Conservation (phyloP, 2,113 vertebrate species). For the Erythrolamprus reginae region DNA sequence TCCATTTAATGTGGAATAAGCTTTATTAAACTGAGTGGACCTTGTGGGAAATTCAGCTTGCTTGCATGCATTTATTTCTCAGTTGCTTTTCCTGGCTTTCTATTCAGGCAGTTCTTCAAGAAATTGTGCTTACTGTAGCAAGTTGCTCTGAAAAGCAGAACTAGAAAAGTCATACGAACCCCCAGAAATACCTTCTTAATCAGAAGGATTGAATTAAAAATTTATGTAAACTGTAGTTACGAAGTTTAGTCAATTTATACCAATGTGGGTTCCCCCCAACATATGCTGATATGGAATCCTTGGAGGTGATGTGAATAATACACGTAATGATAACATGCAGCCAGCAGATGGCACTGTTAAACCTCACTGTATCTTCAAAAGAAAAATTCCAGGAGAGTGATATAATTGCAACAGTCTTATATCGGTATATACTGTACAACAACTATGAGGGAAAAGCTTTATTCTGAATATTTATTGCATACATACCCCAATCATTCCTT, state of each 20-base stretch:
- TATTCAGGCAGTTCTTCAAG: not conserved
- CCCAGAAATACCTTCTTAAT: not conserved
- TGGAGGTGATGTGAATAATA: rapidly evolving
- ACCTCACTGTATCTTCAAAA: constrained; percentile 13
- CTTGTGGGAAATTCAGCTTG: not conserved
- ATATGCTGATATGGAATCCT: not conserved
- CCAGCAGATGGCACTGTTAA: constrained; percentile 52
- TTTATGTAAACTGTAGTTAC: not conserved
- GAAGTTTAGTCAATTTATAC: not conserved
- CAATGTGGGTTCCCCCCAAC: not conserved
- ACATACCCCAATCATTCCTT: not conserved
- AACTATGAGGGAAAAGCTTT: not conserved
- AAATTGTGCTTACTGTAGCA: not conserved
- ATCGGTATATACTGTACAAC: not conserved
- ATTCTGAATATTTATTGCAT: constrained; percentile 1
- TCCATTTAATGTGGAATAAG: not conserved
- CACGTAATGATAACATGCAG: not conserved
- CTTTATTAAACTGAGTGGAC: no score
- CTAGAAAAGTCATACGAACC: not conserved
- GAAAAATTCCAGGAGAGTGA: not conserved
- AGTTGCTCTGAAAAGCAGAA: not conserved
- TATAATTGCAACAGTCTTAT: not conserved
- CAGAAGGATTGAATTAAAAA: not conserved
- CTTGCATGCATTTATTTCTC: not conserved
- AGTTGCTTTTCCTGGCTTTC: not conserved